Evolutionary conservation across 1,140 invertebrate genomes (phyloP), one percentile per base, ranked within the genome.

Genomic region (Linepithema humile): DNA sequence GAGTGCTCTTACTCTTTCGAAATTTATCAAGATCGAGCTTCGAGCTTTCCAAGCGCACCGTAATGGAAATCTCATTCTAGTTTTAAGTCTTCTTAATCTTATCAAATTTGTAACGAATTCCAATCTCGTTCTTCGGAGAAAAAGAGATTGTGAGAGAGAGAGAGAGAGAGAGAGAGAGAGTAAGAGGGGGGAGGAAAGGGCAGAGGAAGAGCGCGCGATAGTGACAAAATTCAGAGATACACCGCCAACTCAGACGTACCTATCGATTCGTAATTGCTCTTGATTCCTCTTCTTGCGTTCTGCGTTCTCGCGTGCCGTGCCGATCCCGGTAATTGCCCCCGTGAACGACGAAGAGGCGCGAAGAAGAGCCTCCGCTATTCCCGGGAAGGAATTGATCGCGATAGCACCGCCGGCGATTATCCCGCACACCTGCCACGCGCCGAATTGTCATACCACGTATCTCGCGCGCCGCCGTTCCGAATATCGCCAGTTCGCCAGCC

Each of bases 401-500:
- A 43, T 55, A 80, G 75, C 64, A 55, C 64, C 20, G 35, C 40
- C 57, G 48, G 23, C 75, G 64, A 80, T 80, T 57, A 80, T 80
- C 48, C 64, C 64, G 64, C 75, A 17, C 75, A 80, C 75, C 50
- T 80, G 64, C 20, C 32, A 43, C 35, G 50, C 53, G 15, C 59
- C 48, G 75, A 80, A 80, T 80, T 55, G 75, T 80, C 75, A 70
- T 55, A 69, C 35, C 53, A 26, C 9, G 23, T 67, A 69, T 40
- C 75, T 78, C 45, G 45, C 62, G 57, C n/a, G 38, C 38, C n/a
- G 74, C 48, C 43, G 45, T 48, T 7, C 48, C 64, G 35, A 70
- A 70, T 80, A 80, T 80, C 73, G 29, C 73, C 73, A 35, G 43
- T 77, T 78, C 75, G 64, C 60, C 75, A 48, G 23, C 35, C 64